Conservation (phyloP, 92 coral and sea anemone species). For the Heliopora coerulea region DNA sequence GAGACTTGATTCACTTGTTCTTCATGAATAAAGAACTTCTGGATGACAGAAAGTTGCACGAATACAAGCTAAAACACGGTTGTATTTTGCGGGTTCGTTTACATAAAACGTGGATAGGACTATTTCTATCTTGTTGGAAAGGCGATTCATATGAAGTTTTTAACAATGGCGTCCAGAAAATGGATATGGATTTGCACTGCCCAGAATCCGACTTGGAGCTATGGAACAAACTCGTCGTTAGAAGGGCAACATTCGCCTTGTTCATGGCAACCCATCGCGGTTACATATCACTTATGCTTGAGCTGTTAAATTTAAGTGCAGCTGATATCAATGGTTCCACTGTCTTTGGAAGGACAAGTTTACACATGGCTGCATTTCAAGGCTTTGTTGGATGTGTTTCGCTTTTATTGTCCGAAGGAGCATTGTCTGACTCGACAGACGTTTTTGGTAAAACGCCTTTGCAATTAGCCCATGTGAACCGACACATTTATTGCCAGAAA, state of each 20-base stretch:
- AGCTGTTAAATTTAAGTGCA: constrained; percentile 81
- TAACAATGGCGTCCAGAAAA: constrained; percentile 85
- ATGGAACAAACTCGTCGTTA: constrained; percentile 89
- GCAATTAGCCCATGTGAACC: constrained; percentile 71
- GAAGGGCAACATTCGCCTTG: constrained; percentile 81
- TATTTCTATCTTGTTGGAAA: constrained; percentile 89
- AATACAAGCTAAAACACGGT: constrained; percentile 74
- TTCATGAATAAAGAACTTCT: constrained; percentile 80
- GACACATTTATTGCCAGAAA: constrained; percentile 85
- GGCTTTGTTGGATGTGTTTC: constrained; percentile 99
- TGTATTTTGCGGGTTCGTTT: constrained; percentile 77
- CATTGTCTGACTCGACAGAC: constrained; percentile 67
- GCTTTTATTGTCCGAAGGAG: constrained; percentile 80
- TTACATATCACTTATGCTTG: constrained; percentile 81
- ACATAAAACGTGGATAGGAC: constrained; percentile 67
- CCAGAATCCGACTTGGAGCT: constrained; percentile 65
- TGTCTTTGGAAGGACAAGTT: constrained; percentile 76
- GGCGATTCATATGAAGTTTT: constrained; percentile 91
- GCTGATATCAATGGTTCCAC: constrained; percentile 85
- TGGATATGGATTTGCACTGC: constrained; percentile 47
- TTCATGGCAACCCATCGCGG: constrained; percentile 94
- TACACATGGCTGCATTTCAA: constrained; percentile 90
- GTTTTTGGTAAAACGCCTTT: constrained; percentile 74
- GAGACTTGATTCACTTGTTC: constrained; percentile 70
- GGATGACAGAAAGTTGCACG: constrained; percentile 57